Evolutionary conservation across 2,113 vertebrate species (phyloP), one percentile per base, ranked within the genome.

Genomic region (Stegastes partitus): DNA sequence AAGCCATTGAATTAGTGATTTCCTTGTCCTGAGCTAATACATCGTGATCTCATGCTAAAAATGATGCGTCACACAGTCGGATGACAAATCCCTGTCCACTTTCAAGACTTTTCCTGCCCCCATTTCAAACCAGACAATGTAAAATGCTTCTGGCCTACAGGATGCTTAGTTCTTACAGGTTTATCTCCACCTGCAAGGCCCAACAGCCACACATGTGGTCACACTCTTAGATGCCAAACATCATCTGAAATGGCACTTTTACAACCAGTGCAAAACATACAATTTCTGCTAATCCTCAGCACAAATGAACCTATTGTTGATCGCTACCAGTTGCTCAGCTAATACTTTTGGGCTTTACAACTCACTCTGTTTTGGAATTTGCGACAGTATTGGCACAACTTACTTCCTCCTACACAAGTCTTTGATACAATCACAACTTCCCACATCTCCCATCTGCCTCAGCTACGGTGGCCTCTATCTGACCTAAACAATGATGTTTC

Each of bases 371-470:
- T 51, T 31, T 54, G 18, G 18, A 53, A 44, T 34, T 59, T 47
- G 10, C 50, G 37, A 2, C 54, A n/a, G 34, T 26, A 34, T 45
- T 42, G 64, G 64, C 23, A 26, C 11, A 57, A 58, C 31, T 57
- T 19, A 19, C 56, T 62, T 67, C 65, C 65, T 62, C 65, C 49
- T 37, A 21, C 54, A 67, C 57, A 65, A 59, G 18, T 39, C 45
- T 76, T 14, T 66, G 63, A 69, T 49, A 50, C 34, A 59, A 50
- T 69, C 58, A 11, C 75, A 79, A 28, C 64, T 50, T 78, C 25
- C 63, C 50, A 75, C 47, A 59, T 25, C 53, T 55, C n/a, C 62
- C 50, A 28, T 68, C 73, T 68, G 63, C 51, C 54, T 23, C 53
- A 54, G 26, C 44, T 19, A 12, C 21, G 37, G 21, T 37, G 45